These are phyloP conservation scores for Mnemiopsis leidyi DNA, from an alignment of 37 sponge, comb jelly and placozoan genomes.

Conservation along the genomic window DNA sequence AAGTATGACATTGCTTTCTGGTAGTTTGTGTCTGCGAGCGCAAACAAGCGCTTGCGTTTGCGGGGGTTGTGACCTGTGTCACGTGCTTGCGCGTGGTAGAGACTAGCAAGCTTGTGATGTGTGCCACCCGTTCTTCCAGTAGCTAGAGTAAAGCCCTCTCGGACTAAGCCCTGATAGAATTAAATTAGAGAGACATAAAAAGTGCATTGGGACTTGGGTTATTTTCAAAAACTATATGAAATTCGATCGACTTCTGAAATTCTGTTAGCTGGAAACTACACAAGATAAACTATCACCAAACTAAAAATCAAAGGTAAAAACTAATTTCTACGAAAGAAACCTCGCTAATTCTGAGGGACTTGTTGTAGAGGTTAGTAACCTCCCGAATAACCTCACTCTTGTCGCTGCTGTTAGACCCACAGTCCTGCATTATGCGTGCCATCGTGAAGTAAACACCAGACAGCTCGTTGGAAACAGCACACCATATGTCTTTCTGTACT, in stretches of 20 bases:
- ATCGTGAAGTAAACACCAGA: conserved; percentile 21
- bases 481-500: conserved; percentile 49
- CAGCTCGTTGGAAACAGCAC: conserved; percentile 14
- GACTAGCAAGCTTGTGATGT: conserved; percentile 20
- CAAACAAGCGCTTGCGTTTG: neutral
- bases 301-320: no score
- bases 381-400: neutral
- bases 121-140: neutral
- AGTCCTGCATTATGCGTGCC: neutral
- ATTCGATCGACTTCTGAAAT: no score
- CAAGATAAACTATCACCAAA: no score
- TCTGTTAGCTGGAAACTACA: no score
- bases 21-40: neutral
- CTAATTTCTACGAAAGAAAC: no score
- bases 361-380: conserved; percentile 34
- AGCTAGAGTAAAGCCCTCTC: conserved; percentile 4
- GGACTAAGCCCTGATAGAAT: neutral
- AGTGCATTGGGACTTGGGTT: no score
- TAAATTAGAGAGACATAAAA: no score
- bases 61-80: neutral
- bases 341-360: conserved; percentile 10
- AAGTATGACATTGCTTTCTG: conserved; percentile 29
- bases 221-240: no score
- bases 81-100: conserved; percentile 20
- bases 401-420: neutral